These are phyloP conservation scores for Ptilorrhoa leucosticta DNA, from an alignment of 2,113 vertebrate species.

Conservation along the genomic window DNA sequence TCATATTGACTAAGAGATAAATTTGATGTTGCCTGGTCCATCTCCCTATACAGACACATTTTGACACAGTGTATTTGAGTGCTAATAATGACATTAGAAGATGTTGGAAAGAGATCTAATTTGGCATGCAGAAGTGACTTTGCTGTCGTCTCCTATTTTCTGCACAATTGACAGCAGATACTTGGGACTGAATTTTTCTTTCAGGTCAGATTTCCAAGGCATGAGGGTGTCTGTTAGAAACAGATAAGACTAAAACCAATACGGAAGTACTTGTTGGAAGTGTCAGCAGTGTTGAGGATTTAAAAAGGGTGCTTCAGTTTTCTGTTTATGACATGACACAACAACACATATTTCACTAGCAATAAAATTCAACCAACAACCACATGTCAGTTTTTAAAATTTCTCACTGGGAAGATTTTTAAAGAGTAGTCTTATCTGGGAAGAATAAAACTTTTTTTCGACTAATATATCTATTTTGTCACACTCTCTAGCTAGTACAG, in stretches of 20 bases:
- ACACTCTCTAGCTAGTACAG: neutral
- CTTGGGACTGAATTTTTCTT: slow-evolving; percentile 79
- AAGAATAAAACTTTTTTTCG: neutral
- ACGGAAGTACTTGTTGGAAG: slow-evolving; percentile 68
- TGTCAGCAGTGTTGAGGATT: slow-evolving; percentile 70
- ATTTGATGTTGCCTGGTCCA: slow-evolving; percentile 67
- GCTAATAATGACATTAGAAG: slow-evolving; percentile 88
- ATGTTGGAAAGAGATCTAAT: slow-evolving; percentile 80
- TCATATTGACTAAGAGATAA: slow-evolving; percentile 69
- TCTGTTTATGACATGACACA: slow-evolving; percentile 68
- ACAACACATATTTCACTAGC: slow-evolving; percentile 59
- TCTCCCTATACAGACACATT: slow-evolving; percentile 72
- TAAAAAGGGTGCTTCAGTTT: slow-evolving; percentile 70
- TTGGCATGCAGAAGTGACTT: slow-evolving; percentile 79
- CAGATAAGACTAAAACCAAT: slow-evolving; percentile 78
- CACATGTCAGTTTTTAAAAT: slow-evolving; percentile 43
- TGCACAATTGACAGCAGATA: slow-evolving; percentile 81
- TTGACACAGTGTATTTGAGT: slow-evolving; percentile 80
- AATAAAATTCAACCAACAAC: slow-evolving; percentile 57
- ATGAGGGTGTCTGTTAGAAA: slow-evolving; percentile 76
- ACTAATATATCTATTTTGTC: neutral
- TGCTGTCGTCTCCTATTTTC: slow-evolving; percentile 84
- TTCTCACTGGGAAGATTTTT: slow-evolving; percentile 47
- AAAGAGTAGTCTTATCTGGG: slow-evolving; percentile 12
- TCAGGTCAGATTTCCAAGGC: slow-evolving; percentile 80